Base-by-base conservation (phyloP, 2,113 vertebrate species). In the Xiphorhynchus elegans region DNA sequence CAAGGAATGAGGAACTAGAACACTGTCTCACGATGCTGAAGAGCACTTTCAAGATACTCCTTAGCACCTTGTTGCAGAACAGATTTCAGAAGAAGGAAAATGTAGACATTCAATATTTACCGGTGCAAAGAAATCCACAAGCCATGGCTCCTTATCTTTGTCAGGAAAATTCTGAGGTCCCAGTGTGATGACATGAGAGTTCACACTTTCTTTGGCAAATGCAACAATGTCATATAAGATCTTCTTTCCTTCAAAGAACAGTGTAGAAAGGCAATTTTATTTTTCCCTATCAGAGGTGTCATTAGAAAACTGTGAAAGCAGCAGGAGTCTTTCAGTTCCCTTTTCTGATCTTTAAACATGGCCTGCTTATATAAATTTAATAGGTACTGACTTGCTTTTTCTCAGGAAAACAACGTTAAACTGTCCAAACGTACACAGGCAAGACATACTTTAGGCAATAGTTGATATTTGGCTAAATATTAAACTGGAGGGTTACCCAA, bases 121-220 rank as follows among this genome's bases (percentile, higher is more conserved):
- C 90, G 99, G 99, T 72, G 99, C 99, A 85, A 99, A 99, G 98
- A 99, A 99, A 97, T 99, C 99, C 50, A 99, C 99, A 80, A 99
- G 98, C 99, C 99, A 99, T 0, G 99, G 99, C 75, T 99, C 99
- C 93, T 99, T 99, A 25, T 98, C 98, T 88, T 98, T 98, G n/a
- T 98, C 98, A 67, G 99, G 99, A 97, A 99, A 99, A 98, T 99
- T 99, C 64, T 99, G 98, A 14, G 99, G 99, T 82, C 98, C 97
- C 88, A 99, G 98, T 3, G 99, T 99, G 66, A 99, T 98, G 90
- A 99, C 99, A 18, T 99, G 99, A 73, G 99, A 99, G 14, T 97
- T 98, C 49, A 99, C 98, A 18, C 99, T 99, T 96, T 99, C 99
- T 97, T 98, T 99, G 20, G 99, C 99, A 98, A 99, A 99, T 7